Base-by-base conservation (phyloP, 2,113 vertebrate species). In the Dissostichus mawsoni region DNA sequence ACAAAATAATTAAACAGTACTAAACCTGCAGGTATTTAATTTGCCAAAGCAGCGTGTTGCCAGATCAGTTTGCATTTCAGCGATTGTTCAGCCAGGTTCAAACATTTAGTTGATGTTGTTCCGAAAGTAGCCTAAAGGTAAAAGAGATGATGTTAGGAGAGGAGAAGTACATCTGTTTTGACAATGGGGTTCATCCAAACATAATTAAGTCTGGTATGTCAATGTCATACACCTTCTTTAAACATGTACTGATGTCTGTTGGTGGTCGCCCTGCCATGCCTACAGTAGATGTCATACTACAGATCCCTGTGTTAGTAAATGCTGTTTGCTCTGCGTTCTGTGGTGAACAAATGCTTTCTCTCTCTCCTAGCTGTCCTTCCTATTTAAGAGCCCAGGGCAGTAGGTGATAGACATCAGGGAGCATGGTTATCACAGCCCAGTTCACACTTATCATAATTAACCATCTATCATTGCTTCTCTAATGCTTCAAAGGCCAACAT, bases 371-470 rank as follows among this genome's bases (percentile, higher is more conserved):
- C 69, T 74, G 77, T 73, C 81, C 84, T 71, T 84, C 81, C 76
- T 76, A 56, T 82, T 57, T 57, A 53, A 14, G 8, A 64, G 61
- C 68, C 56, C 18, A 18, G 53, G 71, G 78, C 84, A 58, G 55
- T 58, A 17, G 51, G 18, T 63, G 72, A 79, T 58, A 55, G 23
- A 70, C 59, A 87, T 84, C 75, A 70, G 14, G 74, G 73, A 69
- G 64, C 64, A 70, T 50, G 61, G 36, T 59, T 77, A 82, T 79
- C 48, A 70, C 18, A 59, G 50, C 33, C 45, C 17, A 33, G 64
- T 73, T 63, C 58, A 51, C 52, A 53, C 69, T 76, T 83, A 88
- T 91, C 91, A 87, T 90, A 88, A 93, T 92, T 83, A 90, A 91
- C 85, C 81, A 86, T 88, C 89, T 84, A 72, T 56, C 76, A 76